These are phyloP conservation scores for Choristoneura fumiferana DNA, from an alignment of 1,140 invertebrate genomes.

Conservation along the genomic window DNA sequence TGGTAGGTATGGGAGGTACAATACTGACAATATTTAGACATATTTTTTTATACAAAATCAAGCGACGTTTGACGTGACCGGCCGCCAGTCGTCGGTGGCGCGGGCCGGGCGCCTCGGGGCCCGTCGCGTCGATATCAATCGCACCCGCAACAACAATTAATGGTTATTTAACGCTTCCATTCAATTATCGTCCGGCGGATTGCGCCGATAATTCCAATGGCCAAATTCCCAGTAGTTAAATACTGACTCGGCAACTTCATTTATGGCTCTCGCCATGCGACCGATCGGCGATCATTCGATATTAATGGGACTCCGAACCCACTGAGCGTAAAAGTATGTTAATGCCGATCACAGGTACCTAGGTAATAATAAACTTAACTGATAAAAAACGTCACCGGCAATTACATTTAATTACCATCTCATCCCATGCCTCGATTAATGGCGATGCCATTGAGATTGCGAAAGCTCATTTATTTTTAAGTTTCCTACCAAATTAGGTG, in stretches of 20 bases:
- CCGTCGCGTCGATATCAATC: conserved; percentile 37
- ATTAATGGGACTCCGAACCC: conserved; percentile 53
- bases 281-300: conserved; percentile 32
- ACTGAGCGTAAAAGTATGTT: conserved; percentile 50
- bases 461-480: conserved; percentile 13
- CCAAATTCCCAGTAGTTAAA: conserved; percentile 61
- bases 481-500: conserved; percentile 15
- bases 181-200: conserved; percentile 64
- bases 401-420: conserved; percentile 39
- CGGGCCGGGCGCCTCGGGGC: not conserved
- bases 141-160: conserved; percentile 59
- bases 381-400: conserved; percentile 42
- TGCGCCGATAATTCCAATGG: conserved; percentile 56
- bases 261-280: conserved; percentile 44
- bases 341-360: conserved; percentile 33
- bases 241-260: conserved; percentile 47
- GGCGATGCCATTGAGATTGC: conserved; percentile 13
- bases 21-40: too few species aligned
- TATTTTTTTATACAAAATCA: too few species aligned
- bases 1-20: too few species aligned
- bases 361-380: conserved; percentile 40
- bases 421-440: conserved; percentile 22
- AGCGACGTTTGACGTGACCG: too few species aligned
- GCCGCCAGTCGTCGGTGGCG: too few species aligned
- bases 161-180: conserved; percentile 68